Evolutionary conservation across 1,140 invertebrate species (phyloP).

Genomic region (Lysiphlebus fabarum): DNA sequence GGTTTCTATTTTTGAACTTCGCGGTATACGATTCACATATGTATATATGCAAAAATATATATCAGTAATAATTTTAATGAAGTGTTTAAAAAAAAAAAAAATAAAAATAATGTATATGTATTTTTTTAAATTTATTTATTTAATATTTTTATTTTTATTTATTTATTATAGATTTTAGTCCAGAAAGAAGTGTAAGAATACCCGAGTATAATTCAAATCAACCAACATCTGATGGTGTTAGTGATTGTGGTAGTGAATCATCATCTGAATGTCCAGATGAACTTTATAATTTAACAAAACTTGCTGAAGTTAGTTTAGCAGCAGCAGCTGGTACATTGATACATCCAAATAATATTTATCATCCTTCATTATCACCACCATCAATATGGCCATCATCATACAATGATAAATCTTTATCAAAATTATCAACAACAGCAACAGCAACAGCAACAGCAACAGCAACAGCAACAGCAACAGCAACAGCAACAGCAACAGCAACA

Average conservation of each 20-base stretch:
- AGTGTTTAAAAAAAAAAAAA: no score
- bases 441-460: neutral
- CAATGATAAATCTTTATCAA: constrained; percentile 25
- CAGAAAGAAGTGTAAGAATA: constrained; percentile 43
- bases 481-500: neutral
- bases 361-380: constrained; percentile 35
- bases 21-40: constrained; percentile 1
- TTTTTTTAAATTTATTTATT: neutral
- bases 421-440: constrained; percentile 11
- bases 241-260: constrained; percentile 50
- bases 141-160: constrained; percentile 9
- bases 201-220: constrained; percentile 46
- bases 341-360: constrained; percentile 40
- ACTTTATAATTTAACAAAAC: constrained; percentile 71
- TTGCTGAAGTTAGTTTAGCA: constrained; percentile 70
- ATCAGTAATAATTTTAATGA: no score
- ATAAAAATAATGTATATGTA: no score
- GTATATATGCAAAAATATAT: neutral
- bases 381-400: constrained; percentile 27
- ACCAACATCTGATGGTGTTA: constrained; percentile 50
- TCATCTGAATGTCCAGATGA: constrained; percentile 63
- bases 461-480: neutral
- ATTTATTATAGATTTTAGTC: constrained; percentile 43
- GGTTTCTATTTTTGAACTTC: constrained; percentile 6
- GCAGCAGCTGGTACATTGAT: constrained; percentile 60